These are phyloP conservation scores for Diplogasteroides magnus DNA, from an alignment of 1,140 invertebrate genomes.

Conservation along the genomic window DNA sequence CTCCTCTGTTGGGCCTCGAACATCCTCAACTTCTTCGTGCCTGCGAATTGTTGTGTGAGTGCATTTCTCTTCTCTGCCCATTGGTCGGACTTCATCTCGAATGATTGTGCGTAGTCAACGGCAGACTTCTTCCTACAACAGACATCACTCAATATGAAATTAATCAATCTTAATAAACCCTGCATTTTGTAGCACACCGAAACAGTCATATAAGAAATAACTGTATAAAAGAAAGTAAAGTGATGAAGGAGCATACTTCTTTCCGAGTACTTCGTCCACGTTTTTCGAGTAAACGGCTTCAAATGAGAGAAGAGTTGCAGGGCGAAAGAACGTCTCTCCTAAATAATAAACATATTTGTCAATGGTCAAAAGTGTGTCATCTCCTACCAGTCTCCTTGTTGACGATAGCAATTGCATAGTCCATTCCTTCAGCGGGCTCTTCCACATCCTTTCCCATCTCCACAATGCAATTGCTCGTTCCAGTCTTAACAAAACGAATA, in stretches of 20 bases:
- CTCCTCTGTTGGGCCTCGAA: not conserved
- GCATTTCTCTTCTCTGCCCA: not conserved
- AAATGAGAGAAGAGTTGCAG: not conserved
- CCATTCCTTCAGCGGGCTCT: not conserved
- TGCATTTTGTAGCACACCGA: not conserved
- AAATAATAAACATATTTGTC: no score
- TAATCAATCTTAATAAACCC: not conserved
- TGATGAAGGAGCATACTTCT: no score
- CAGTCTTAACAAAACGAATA: no score
- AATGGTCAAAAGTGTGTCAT: no score
- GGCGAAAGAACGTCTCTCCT: no score
- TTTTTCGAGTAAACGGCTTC: not conserved
- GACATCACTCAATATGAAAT: not conserved
- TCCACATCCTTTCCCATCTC: not conserved
- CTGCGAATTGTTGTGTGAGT: not conserved
- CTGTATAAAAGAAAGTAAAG: no score
- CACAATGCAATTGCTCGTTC: no score
- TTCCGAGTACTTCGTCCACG: not conserved
- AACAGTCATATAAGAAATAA: no score
- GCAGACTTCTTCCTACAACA: not conserved
- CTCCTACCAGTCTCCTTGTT: no score
- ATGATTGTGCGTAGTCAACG: not conserved
- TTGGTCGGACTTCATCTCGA: not conserved
- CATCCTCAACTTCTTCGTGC: not conserved
- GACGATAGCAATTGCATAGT: not conserved